Percentiles rank a stretch among this genome's conserved stretches.
Evolutionary conservation across 1,140 invertebrate species (phyloP).

Genomic region (Holotrichia oblita): DNA sequence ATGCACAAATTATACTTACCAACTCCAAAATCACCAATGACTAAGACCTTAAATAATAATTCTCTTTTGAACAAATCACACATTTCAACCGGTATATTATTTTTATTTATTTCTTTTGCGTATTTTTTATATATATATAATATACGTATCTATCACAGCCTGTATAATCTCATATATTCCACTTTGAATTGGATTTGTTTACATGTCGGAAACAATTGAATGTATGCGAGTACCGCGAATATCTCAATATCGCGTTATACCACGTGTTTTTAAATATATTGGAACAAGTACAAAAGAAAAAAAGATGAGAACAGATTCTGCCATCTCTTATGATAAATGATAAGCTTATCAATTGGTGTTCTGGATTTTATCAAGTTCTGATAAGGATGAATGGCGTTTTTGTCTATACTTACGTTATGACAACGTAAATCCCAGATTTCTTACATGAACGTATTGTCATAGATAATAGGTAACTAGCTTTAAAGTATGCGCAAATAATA

Average conservation of each 20-base stretch:
- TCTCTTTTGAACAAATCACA: conserved; percentile 60
- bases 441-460: too few species aligned
- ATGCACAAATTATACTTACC: conserved; percentile 64
- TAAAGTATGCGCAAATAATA: too few species aligned
- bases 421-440: too few species aligned
- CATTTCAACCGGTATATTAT: conserved; percentile 21
- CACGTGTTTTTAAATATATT: not conserved
- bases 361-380: too few species aligned
- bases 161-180: not conserved
- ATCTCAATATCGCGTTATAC: not conserved
- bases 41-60: conserved; percentile 72
- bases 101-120: not conserved
- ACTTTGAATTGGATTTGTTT: not conserved
- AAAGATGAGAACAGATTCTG: not conserved
- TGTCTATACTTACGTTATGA: too few species aligned
- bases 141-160: not conserved
- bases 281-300: not conserved
- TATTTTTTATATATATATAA: too few species aligned
- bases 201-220: conserved; percentile 30
- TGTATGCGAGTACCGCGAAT: not conserved
- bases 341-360: not conserved
- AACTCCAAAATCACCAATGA: conserved; percentile 78
- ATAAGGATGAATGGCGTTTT: too few species aligned
- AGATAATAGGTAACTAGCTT: too few species aligned
- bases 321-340: conserved; percentile 16